These are phyloP conservation scores for Apotomis betuletana DNA, from an alignment of 2,888 invertebrate species.

Conservation along the genomic window DNA sequence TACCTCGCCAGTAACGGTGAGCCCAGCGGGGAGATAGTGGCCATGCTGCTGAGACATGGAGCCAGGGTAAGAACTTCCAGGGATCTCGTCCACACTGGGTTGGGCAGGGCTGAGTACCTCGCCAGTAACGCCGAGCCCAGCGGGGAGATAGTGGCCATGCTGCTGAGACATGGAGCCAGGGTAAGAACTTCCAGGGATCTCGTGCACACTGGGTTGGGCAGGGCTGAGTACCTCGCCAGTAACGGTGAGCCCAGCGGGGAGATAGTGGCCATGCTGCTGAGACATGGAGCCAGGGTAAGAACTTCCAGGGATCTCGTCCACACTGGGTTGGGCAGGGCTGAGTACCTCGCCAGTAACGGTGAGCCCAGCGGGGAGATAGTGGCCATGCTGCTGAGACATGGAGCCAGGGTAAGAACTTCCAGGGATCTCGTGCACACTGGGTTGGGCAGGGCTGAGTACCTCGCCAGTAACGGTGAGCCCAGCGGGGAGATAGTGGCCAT, in stretches of 20 bases:
- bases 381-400: constrained; percentile 87
- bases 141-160: constrained; percentile 85
- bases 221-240: constrained; percentile 92
- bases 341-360: constrained; percentile 91
- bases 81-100: too few species aligned
- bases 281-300: constrained; percentile 89
- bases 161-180: constrained; percentile 90
- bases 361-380: constrained; percentile 87
- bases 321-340: too few species aligned
- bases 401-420: constrained; percentile 85
- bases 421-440: too few species aligned
- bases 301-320: too few species aligned
- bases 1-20: constrained; percentile 90
- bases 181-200: constrained; percentile 62
- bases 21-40: constrained; percentile 86
- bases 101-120: constrained; percentile 93
- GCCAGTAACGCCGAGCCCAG: constrained; percentile 88
- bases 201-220: too few species aligned
- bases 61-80: constrained; percentile 83
- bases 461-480: constrained; percentile 89
- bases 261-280: constrained; percentile 87
- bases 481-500: constrained; percentile 86
- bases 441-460: constrained; percentile 94
- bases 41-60: constrained; percentile 88
- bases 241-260: constrained; percentile 87